A percentile compares a stretch with the other conserved stretches of the same genome.
Conservation (phyloP, 2,888 invertebrate genomes). For the Euproctis similis region DNA sequence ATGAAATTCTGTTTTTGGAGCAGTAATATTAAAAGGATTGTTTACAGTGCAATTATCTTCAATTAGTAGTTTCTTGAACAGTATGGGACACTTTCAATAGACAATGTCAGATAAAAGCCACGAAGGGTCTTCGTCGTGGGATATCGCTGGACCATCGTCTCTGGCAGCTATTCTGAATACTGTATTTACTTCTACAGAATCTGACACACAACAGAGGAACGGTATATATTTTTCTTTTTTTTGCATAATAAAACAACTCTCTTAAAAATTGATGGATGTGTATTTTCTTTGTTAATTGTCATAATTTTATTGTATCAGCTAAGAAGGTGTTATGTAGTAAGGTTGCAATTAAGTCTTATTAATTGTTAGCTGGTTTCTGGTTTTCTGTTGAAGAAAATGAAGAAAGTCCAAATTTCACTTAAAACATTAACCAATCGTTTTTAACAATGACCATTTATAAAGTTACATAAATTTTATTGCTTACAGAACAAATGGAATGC, state of each 20-base stretch:
- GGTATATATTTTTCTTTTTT: no score
- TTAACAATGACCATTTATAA: neutral
- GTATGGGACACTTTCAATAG: slow-evolving; percentile 27
- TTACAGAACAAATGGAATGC: slow-evolving; percentile 78
- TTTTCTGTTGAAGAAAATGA: neutral
- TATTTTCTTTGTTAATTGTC: no score
- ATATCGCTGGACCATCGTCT: slow-evolving; percentile 68
- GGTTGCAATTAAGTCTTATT: no score
- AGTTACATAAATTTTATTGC: neutral
- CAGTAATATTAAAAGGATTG: neutral
- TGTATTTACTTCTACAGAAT: slow-evolving; percentile 76
- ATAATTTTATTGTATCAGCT: no score
- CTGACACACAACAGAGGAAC: slow-evolving; percentile 52
- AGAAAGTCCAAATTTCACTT: neutral
- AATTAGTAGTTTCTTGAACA: slow-evolving; percentile 18
- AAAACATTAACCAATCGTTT: no score
- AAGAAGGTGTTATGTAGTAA: no score
- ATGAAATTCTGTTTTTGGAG: no score
- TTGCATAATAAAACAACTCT: no score
- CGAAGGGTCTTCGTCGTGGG: slow-evolving; percentile 58
- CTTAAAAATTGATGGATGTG: no score
- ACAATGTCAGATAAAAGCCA: slow-evolving; percentile 63
- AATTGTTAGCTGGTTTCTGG: no score
- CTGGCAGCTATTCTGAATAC: slow-evolving; percentile 79
- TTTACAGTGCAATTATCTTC: neutral